A percentile compares a stretch with the other conserved stretches of the same genome.
These are phyloP conservation scores for Acrobasis suavella DNA, from an alignment of 2,888 invertebrate species.

Conservation along the genomic window DNA sequence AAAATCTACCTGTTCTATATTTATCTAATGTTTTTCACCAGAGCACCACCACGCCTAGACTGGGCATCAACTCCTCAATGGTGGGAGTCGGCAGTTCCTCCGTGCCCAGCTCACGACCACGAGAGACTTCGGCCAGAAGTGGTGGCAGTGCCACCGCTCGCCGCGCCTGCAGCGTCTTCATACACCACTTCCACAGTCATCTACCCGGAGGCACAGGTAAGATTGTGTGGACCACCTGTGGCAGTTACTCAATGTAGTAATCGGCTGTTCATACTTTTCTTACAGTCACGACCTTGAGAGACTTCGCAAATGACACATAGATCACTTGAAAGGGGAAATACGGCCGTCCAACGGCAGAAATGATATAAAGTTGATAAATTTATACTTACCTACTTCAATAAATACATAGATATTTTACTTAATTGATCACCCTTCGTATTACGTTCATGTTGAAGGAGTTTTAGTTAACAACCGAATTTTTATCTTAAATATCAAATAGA, in stretches of 20 bases:
- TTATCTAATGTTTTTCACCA: slow-evolving; percentile 32
- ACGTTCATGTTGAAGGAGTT: too few species aligned
- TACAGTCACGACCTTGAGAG: too few species aligned
- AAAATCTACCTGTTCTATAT: too few species aligned
- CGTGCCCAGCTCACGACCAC: slow-evolving; percentile 93
- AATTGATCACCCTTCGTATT: too few species aligned
- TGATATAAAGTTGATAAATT: too few species aligned
- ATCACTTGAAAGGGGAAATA: too few species aligned
- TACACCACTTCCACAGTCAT: slow-evolving; percentile 93
- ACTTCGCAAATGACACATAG: too few species aligned
- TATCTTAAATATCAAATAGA: neutral
- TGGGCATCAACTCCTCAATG: slow-evolving; percentile 79
- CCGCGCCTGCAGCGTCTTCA: slow-evolving; percentile 94
- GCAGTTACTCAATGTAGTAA: neutral
- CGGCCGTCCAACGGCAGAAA: too few species aligned
- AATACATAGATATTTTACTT: too few species aligned
- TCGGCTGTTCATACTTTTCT: too few species aligned
- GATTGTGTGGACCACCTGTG: neutral
- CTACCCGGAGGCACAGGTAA: slow-evolving; percentile 94
- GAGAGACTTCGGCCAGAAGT: slow-evolving; percentile 92
- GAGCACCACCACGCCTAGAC: slow-evolving; percentile 68
- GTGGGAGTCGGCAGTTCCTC: slow-evolving; percentile 81
- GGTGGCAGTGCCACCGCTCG: slow-evolving; percentile 94
- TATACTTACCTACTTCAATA: too few species aligned
- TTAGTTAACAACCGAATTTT: too few species aligned